Percentiles rank a stretch among this genome's conserved stretches.
phyloP scores from a whole-genome alignment of 2,113 vertebrate genomes.

The Rynchops niger region DNA sequence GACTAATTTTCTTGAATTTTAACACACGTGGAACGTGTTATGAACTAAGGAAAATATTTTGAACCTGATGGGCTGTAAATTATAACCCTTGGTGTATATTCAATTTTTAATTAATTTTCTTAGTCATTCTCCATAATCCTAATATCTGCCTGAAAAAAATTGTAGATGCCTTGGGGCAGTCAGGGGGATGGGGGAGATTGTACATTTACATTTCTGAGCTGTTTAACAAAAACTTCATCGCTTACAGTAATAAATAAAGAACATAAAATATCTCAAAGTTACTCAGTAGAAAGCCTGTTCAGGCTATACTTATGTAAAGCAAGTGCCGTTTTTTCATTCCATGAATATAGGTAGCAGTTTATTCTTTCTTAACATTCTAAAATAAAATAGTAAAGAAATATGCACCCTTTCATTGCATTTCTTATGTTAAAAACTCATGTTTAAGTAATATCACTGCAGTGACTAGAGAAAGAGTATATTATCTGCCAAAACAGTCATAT shows the following conservation, averaged over 20 bases:
- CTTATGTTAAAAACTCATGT: not conserved
- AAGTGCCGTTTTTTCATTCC: not conserved
- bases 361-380: not conserved
- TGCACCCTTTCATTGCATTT: not conserved
- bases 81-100: constrained; percentile 33
- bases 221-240: not conserved
- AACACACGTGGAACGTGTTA: not conserved
- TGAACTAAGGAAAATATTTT: constrained; percentile 41
- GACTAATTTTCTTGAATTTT: constrained; percentile 32
- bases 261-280: not conserved
- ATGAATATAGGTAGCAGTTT: not conserved
- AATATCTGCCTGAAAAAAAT: not conserved
- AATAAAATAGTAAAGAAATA: not conserved
- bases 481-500: not conserved
- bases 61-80: constrained; percentile 29
- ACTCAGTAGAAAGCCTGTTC: not conserved
- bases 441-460: not conserved
- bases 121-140: constrained; percentile 6
- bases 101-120: constrained; percentile 49
- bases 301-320: not conserved
- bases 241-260: not conserved
- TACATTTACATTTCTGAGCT: not conserved
- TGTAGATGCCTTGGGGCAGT: not conserved
- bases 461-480: not conserved
- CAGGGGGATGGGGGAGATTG: accelerated